Evolutionary conservation across 2,797 vertebrate species (phyloP), one percentile per base, ranked within the genome.

Genomic region (Tiaroga cobitis): DNA sequence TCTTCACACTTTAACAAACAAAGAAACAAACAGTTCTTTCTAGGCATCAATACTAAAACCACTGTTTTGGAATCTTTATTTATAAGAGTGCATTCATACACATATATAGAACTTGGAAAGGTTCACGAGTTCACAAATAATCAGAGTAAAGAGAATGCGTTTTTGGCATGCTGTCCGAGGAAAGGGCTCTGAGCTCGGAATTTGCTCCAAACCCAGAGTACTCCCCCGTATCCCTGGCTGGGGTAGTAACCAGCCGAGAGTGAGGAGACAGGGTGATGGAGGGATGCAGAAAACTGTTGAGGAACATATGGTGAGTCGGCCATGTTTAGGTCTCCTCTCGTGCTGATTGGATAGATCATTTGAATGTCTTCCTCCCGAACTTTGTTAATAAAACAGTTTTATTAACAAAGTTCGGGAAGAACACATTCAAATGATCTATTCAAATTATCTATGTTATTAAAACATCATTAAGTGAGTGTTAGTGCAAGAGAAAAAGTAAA

Each of bases 401-500:
- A 34, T 3, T 34, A 34, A 34, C 32, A 34, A 37, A 37, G 37
- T 37, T 37, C 5, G 5, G 5, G 37, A 37, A 5, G 37, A 37
- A 37, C 37, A 37, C 37, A 37, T 37, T 37, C 37, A 37, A 37
- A 37, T 37, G 37, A 37, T 37, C 5, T 37, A 37, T 37, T 37
- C 37, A 37, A 37, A 37, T 37, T 5, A 37, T 37, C 37, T 37
- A 37, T 54, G 51, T 54, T 54, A 46, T 26, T 54, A 46, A 46
- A 46, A 49, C 8, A 18, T 46, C 41, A 54, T 49, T 69, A 84
- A 88, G 89, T 92, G 88, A 92, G 91, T 92, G 90, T 81, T 92
- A 92, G 92, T 91, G 92, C 89, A 91, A 91, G 61, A 6, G 63
- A 87, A 79, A 90, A 89, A 85, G 90, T 88, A 91, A 92, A 91